Base-by-base conservation (phyloP, 2,113 vertebrate genomes). In the Trichechus manatus region DNA sequence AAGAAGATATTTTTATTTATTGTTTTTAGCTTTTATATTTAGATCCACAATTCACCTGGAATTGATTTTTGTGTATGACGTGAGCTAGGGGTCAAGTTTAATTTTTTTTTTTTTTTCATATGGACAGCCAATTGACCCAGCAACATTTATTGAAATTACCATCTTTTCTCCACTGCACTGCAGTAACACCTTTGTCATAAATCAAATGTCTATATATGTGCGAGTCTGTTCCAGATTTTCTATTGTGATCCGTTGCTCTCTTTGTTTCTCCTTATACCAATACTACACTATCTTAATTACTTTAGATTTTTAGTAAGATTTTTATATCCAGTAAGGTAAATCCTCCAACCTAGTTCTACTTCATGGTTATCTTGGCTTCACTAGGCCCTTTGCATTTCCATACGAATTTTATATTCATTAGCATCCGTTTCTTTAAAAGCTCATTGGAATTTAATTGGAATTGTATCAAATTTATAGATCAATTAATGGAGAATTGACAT, bases 401-500 rank as follows among this genome's bases (percentile, higher is more conserved):
- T 50, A 44, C 50, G 66, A 88, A 78, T 78, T 78, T 91, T 47
- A 87, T 84, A 88, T 25, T 63, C 79, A 47, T 36, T 92, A 13
- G 59, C 20, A 84, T 91, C 75, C 68, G 13, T 42, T 81, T 79
- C 88, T 92, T 5, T 33, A 42, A 89, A 95, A 87, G 80, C 6
- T 11, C 82, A 1, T n/a, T 91, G 15, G 42, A 64, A 83, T 82
- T 94, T 77, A 59, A 63, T 9, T 93, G 68, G 22, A 7, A 64
- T 86, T 78, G 27, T 13, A 79, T 90, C 93, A 83, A 83, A 50
- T 83, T 83, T 94, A 63, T 42, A 78, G 33, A 50, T 53, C 74
- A 92, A 13, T 64, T 83, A 82, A 84, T 87, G 36, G 31, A 87
- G 77, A 90, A 79, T 39, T 33, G 36, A n/a, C 6, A 33, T 47